Evolutionary conservation across 1,140 invertebrate species (phyloP), one percentile per base, ranked within the genome.

Genomic region (Metaphire vulgaris): DNA sequence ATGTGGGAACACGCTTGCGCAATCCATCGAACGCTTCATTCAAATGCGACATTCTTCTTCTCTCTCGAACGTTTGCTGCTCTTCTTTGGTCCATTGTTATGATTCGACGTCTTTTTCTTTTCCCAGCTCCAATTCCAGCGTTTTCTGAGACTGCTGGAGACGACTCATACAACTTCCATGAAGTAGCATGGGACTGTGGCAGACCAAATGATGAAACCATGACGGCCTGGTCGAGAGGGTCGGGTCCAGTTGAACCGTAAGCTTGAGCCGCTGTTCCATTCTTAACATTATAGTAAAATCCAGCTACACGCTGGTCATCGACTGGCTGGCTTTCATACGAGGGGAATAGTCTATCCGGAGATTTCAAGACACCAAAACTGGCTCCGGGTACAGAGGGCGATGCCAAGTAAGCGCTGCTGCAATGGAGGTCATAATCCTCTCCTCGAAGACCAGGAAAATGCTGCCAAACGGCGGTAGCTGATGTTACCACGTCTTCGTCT

Each of bases 21-120:
- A 79, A 69, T 28, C 66, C 73, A 69, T 97, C 94, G 81, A 98
- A 98, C 1, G 95, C 95, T 83, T 97, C 95, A 84, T 98, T 98
- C 88, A 98, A 87, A 86, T 97, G 97, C 82, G 95, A 97, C 95
- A 97, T 97, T 78, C 96, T 88, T 34, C 94, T 88, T 72, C 95
- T 87, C 84, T 98, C 95, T 0, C 95, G 90, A 56, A 76, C 78
- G 67, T 82, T 80, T 12, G 82, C 82, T 2, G 82, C 81, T 26
- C 68, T 73, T 26, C 82, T 68, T 72, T 83, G 82, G 12, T 78
- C 79, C 0, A 78, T 70, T 1, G 79, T 81, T 66, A 81, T 79
- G 12, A 79, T 75, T n/a, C 82, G 77, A 14, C 78, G 74, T 29
- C 82, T 65, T 33, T 74, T 73, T 30, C 70, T 74, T 68, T 77